Conservation (phyloP, 2,797 vertebrate species). For the Bovichtus variegatus region DNA sequence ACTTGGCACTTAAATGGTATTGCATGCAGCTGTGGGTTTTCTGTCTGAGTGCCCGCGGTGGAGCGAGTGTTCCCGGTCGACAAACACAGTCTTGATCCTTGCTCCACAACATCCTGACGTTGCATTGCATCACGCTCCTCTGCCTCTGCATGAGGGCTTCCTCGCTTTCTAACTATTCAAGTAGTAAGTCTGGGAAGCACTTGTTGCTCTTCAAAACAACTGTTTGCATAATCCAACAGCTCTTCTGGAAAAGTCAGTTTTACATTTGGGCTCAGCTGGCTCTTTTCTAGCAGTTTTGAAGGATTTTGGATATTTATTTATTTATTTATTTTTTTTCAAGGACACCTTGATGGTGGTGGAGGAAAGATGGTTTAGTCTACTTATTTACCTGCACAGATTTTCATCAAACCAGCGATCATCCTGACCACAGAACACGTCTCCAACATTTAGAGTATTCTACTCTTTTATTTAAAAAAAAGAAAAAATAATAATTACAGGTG, state of each 20-base stretch:
- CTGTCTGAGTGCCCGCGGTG: background rate
- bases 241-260: too few relatives aligned
- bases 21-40: background rate
- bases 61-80: background rate
- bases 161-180: background rate
- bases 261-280: too few relatives aligned
- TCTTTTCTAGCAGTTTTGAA: too few relatives aligned
- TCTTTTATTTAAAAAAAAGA: too few relatives aligned
- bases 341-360: background rate
- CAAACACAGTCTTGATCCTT: background rate
- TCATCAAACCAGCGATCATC: background rate
- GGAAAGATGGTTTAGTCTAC: too few relatives aligned
- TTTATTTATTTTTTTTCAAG: background rate
- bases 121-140: conserved; percentile 1
- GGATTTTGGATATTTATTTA: background rate
- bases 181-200: background rate
- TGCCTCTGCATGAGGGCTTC: background rate
- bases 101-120: background rate
- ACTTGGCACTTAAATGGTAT: background rate
- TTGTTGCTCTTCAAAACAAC: background rate
- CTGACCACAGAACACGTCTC: background rate
- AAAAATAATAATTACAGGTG: background rate
- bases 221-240: too few relatives aligned
- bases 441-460: background rate
- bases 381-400: background rate